phyloP scores from a whole-genome alignment of 2,797 vertebrate species.

The Mionectes olivaceus region DNA sequence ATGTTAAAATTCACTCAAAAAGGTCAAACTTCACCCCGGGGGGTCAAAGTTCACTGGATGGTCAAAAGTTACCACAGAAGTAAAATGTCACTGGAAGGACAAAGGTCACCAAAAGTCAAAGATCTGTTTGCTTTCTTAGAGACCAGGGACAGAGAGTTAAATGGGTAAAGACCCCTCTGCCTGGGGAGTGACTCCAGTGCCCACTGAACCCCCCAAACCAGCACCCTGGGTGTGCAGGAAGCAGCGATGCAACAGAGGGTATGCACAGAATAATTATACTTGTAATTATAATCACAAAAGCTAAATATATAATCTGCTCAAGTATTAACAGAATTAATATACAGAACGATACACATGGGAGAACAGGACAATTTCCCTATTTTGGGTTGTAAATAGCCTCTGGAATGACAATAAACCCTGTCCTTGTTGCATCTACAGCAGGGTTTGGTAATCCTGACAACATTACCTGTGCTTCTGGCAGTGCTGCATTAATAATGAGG shows the following conservation, averaged over 20 bases:
- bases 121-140: neutral
- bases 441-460: neutral
- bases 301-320: neutral
- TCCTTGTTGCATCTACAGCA: neutral
- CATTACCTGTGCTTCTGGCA: neutral
- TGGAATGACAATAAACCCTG: neutral
- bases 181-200: neutral
- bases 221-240: accelerated
- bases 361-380: neutral
- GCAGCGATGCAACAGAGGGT: neutral
- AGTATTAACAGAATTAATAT: neutral
- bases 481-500: neutral
- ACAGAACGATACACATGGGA: neutral
- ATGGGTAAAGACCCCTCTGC: neutral
- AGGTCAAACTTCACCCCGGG: neutral
- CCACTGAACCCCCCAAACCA: neutral
- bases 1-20: neutral
- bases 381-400: neutral
- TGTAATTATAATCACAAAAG: neutral
- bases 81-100: neutral
- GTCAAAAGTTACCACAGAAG: neutral
- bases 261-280: neutral
- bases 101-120: neutral
- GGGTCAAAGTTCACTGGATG: neutral
- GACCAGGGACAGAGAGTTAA: neutral